Evolutionary conservation across 2,797 vertebrate species (phyloP).

Genomic region (Halcyon leucocephala): DNA sequence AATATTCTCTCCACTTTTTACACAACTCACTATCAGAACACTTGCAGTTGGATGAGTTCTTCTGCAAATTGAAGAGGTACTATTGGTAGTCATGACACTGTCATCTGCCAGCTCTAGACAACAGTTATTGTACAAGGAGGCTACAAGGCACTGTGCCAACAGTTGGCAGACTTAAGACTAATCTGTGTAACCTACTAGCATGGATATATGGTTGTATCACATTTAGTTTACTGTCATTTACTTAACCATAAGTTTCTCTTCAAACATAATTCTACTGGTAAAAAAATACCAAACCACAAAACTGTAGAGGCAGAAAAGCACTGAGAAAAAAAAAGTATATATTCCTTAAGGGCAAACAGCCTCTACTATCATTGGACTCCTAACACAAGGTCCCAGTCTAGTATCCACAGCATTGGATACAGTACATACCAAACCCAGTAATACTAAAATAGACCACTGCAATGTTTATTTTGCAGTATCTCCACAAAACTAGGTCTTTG

Average conservation of each 20-base stretch:
- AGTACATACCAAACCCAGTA: not conserved
- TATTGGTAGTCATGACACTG: not conserved
- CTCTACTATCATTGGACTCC: not conserved
- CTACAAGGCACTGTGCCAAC: not conserved
- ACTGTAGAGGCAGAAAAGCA: not conserved
- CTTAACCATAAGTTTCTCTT: not conserved
- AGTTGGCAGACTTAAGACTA: not conserved
- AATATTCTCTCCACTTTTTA: not conserved
- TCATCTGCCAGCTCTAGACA: constrained; percentile 31
- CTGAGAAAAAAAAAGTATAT: not conserved
- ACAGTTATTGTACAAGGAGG: not conserved
- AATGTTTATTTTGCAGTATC: not conserved
- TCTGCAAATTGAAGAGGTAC: not conserved
- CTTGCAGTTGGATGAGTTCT: not conserved
- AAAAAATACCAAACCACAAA: not conserved
- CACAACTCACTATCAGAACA: not conserved
- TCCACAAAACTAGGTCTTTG: not conserved
- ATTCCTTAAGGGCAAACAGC: not conserved
- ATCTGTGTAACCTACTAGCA: not conserved
- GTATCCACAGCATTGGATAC: not conserved
- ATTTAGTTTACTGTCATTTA: constrained; percentile 4
- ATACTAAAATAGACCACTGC: not conserved
- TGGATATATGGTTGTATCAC: not conserved
- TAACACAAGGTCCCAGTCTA: not conserved
- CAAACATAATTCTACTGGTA: not conserved